Evolutionary conservation across 1,140 invertebrate genomes (phyloP), one percentile per base, ranked within the genome.

Genomic region (Bombus cullumanus): DNA sequence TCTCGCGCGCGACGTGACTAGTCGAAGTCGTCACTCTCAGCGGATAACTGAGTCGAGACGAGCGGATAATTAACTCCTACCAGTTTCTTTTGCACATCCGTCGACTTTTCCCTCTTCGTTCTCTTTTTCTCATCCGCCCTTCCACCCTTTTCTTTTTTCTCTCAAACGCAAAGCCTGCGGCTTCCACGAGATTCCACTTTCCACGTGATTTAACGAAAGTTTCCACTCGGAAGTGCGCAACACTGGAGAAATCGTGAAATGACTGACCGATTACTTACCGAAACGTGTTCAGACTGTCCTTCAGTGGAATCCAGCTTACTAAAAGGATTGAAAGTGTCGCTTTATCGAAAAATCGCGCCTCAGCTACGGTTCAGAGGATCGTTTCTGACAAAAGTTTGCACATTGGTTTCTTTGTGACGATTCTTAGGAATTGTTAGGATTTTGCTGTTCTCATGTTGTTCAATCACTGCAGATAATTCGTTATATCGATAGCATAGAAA

Each of bases 11-110:
- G 10, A 6, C 39, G 28, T 31, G 5, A 10, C n/a, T 28, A 37
- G 62, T 57, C 31, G 31, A 6, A 74, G 37, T 78, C 47, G 57
- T 53, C 47, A 71, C 53, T 68, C 64, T 68, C 37, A 66, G 53
- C 31, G 39, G 31, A 9, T 82, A 82, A 82, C 15, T 41, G 37
- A 34, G 39, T 31, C 22, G 31, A 39, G 57, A 47, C 53, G 53
- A 59, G 39, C 75, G 25, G 53, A 31, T 84, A 84, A 84, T 84
- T 84, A 84, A 83, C 73, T 47, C 34, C 64, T 64, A 22, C 31
- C 47, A 10, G 25, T n/a, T 78, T 69, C 82, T 79, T 62, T 59
- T 18, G 15, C 82, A 28, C 64, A 25, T 9, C 2, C 12, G 12
- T 15, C 53, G 10, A 34, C 53, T 41, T 31, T 13, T 9, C 15